phyloP scores from a whole-genome alignment of 2,113 vertebrate species.

The Microtus ochrogaster region DNA sequence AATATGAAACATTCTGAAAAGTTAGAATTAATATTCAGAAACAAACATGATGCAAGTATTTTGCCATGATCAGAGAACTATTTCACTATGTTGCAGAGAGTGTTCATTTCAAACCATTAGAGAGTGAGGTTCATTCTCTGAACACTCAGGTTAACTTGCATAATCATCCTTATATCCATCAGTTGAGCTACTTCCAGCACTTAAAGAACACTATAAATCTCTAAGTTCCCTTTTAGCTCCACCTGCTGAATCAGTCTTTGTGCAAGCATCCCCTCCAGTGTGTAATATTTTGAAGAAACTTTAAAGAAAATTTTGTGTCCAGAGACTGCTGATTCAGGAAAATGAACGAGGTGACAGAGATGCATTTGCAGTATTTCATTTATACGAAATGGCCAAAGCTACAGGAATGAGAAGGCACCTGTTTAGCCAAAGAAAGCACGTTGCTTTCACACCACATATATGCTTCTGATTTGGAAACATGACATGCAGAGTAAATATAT shows the following conservation, averaged over 20 bases:
- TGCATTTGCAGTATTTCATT: slow-evolving; percentile 64
- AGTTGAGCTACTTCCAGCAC: slow-evolving; percentile 45
- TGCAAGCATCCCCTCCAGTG: slow-evolving; percentile 54
- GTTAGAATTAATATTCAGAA: background rate
- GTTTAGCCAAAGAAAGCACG: slow-evolving; percentile 45
- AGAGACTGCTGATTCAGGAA: slow-evolving; percentile 30
- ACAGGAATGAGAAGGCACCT: slow-evolving; percentile 27
- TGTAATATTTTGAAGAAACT: slow-evolving; percentile 58
- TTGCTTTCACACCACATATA: slow-evolving; percentile 44
- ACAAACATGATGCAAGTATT: background rate
- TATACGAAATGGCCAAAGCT: background rate
- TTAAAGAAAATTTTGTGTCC: slow-evolving; percentile 49
- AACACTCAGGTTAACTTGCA: slow-evolving; percentile 22
- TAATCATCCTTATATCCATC: slow-evolving; percentile 50
- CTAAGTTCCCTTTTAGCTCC: slow-evolving; percentile 53
- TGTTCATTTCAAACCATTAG: slow-evolving; percentile 63
- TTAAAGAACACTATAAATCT: slow-evolving; percentile 66
- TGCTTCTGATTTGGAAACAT: slow-evolving; percentile 50
- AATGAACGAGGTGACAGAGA: slow-evolving; percentile 56
- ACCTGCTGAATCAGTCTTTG: slow-evolving; percentile 62
- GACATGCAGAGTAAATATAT: background rate
- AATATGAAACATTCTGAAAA: background rate
- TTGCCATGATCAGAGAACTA: background rate
- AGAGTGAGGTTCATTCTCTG: slow-evolving; percentile 20
- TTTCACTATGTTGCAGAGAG: background rate